Conservation (phyloP, 2,113 vertebrate genomes). For the Delphinus delphis region DNA sequence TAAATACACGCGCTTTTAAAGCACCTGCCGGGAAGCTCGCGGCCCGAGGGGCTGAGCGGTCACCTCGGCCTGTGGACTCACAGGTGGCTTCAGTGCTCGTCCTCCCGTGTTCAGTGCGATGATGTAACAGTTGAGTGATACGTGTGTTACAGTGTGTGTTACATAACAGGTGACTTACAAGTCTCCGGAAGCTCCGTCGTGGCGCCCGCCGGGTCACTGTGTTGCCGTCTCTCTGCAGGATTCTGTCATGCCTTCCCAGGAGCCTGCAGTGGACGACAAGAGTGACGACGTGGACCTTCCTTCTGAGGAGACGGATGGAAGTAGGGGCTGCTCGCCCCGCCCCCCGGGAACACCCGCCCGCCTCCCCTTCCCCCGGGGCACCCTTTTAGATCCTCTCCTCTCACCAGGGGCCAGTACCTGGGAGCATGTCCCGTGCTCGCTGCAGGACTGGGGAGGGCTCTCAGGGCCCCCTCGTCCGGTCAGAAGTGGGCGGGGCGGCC, state of each 20-base stretch:
- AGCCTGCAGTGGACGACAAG: conserved; percentile 92
- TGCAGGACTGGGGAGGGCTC: not conserved
- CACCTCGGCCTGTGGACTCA: not conserved
- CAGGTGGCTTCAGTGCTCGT: fast-evolving
- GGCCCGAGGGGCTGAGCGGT: not conserved
- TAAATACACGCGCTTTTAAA: fast-evolving
- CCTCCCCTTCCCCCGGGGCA: not conserved
- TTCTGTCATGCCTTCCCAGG: conserved; percentile 99
- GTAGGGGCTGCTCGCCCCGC: conserved; percentile 83
- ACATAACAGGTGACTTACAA: not conserved
- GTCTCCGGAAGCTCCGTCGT: fast-evolving
- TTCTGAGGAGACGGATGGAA: conserved; percentile 90
- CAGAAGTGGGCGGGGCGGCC: not conserved
- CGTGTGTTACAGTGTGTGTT: fast-evolving
- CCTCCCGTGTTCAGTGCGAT: fast-evolving
- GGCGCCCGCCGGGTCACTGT: fast-evolving
- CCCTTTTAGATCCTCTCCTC: not conserved
- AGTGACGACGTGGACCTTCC: conserved; percentile 90
- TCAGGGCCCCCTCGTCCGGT: too few relatives aligned
- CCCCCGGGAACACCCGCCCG: fast-evolving
- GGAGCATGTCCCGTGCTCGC: fast-evolving
- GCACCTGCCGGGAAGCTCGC: not conserved
- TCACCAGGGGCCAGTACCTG: fast-evolving
- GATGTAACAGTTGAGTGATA: fast-evolving
- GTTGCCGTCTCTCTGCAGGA: conserved; percentile 84